Base-by-base conservation (phyloP, 2,888 invertebrate genomes). In the Lasioglossum zephyrum region DNA sequence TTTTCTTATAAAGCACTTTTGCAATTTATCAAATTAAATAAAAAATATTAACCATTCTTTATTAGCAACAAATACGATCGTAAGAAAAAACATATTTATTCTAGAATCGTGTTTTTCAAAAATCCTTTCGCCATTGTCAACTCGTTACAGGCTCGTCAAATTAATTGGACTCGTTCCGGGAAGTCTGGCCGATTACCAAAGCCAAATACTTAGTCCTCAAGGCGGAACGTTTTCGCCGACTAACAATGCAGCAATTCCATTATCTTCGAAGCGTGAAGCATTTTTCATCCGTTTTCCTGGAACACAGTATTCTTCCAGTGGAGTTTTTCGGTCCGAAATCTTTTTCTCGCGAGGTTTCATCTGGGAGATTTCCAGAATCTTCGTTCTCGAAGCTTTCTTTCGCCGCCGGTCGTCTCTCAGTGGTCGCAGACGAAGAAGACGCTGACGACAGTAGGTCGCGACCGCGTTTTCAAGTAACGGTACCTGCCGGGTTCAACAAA, bases 391-490 rank as follows among this genome's bases (percentile, higher is more conserved):
- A 39, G 69, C 22, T 69, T 53, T 77, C 36, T 53, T 57, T 41
- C 49, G 6, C 53, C 6, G 53, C 16, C 31, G n/a, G 18, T n/a
- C 6, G 69, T 31, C 66, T 31, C 18, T 22, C 22, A 18, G 8
- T 36, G 31, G 18, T 31, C 69, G 49, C 69, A 81, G 73, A 53
- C 49, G 74, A 39, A 31, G 72, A 81, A 74, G 73, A 87, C 84
- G 75, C 69, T 75, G 76, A 73, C 89, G 88, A 86, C 89, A 95
- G 95, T 95, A 94, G 95, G 95, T 94, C 95, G 88, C 91, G 95
- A 94, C 95, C 95, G 94, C 93, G 88, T 94, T 95, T 93, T 91
- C 74, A 88, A 92, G 88, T 95, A 95, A 95, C 95, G 95, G 95
- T 94, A 91, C 87, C 88, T 85, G 86, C 81, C 80, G 92, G 89